Base-by-base conservation (phyloP, 2,888 invertebrate species). In the Diploptera punctata region DNA sequence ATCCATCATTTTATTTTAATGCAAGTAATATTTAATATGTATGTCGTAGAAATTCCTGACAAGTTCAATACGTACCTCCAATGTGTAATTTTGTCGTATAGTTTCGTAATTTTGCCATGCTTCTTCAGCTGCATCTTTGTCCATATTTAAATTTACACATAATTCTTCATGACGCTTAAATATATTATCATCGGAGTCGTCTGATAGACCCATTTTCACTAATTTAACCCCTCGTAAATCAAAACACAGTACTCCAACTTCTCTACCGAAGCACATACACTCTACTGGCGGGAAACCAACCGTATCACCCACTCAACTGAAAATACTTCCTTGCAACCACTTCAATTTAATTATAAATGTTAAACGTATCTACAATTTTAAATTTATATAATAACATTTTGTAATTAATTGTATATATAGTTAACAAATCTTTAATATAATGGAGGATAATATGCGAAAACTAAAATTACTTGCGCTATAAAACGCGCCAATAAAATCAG, bases 121-220 rank as follows among this genome's bases (percentile, higher is more conserved):
- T 81, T 91, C 91, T 76, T 91, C 90, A 73, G 92, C 90, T 61
- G 95, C 91, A 75, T 86, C 87, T 78, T 89, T 88, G 82, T 98
- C 97, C 87, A 98, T 91, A 85, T 97, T 97, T 77, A 98, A 87
- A 83, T 94, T 92, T 73, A 90, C 88, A 84, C 96, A 96, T 77
- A 98, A 83, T 80, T 93, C 92, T 80, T 91, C 88, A 81, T 91
- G 88, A 78, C 87, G 87, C 76, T 85, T 68, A 19, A 70, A 65
- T 13, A 72, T 69, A 49, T 70, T 62, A 49, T 74, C 72, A 24
- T 77, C 76, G 4, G 73, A 60, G 72, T 76, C 75, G 44, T 75
- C 77, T 19, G 70, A 68, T 21, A 75, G 68, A 43, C 73, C 76
- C 76, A 76, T 76, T 38, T 65, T 70, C 2, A 10, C 3, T 3